Conservation (phyloP, 92 coral and sea anemone species). For the Phenganax subtilis region DNA sequence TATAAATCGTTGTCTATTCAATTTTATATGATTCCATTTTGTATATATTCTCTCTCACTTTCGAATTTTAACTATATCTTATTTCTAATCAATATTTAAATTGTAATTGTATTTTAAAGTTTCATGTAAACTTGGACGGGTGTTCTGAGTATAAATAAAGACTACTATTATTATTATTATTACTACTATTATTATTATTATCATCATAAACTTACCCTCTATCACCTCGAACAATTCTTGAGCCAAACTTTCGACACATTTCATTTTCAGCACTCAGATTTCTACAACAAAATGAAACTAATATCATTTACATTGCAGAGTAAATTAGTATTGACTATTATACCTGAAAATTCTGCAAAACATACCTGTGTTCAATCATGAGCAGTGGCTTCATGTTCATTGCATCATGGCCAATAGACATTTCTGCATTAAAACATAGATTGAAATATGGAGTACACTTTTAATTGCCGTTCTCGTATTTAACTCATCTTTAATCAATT, state of each 20-base stretch:
- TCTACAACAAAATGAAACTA: constrained; percentile 37
- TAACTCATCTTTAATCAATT: no score
- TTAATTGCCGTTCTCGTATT: background rate
- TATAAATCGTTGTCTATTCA: no score
- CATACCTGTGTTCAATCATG: constrained; percentile 79
- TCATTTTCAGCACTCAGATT: constrained; percentile 94
- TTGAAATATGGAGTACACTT: background rate
- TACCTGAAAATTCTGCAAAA: background rate
- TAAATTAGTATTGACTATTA: background rate
- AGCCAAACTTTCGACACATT: constrained; percentile 85
- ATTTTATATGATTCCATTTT: no score
- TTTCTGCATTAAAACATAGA: constrained; percentile 21
- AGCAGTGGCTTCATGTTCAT: constrained; percentile 74
- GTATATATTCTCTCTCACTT: no score
- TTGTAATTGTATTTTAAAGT: no score
- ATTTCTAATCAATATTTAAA: no score
- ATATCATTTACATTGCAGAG: background rate
- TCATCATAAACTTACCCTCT: constrained; percentile 43
- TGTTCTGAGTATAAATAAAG: background rate
- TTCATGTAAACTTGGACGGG: no score
- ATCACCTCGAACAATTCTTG: constrained; percentile 77
- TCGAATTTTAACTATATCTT: no score
- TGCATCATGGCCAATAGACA: constrained; percentile 27
- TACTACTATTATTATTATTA: no score
- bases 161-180: background rate